Conservation (phyloP, 2,888 invertebrate species). For the Drosophila siamana region DNA sequence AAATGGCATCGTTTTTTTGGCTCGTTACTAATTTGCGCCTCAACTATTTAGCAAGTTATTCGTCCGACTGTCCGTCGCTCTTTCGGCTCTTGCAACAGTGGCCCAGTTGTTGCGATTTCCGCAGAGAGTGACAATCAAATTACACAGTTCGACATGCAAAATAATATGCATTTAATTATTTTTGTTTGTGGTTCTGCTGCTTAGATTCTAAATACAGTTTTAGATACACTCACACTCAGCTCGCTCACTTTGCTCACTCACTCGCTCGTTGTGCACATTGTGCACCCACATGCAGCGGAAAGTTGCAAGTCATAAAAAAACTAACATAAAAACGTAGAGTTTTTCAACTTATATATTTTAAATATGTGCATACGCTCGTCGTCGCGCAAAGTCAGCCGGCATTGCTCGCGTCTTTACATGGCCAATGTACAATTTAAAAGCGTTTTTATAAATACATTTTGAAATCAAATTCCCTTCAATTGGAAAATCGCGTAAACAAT, state of each 20-base stretch:
- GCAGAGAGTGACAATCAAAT: constrained; percentile 32
- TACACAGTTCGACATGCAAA: constrained; percentile 34
- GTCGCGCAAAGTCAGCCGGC: no score
- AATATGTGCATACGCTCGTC: constrained; percentile 12
- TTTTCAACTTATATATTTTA: background rate
- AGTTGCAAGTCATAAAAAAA: constrained; percentile 47
- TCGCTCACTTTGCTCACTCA: background rate
- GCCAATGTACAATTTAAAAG: no score
- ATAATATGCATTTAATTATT: no score
- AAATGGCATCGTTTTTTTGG: constrained; percentile 43
- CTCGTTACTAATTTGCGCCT: constrained; percentile 56
- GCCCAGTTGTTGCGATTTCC: constrained; percentile 28
- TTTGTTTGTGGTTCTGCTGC: no score
- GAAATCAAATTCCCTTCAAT: no score
- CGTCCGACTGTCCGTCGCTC: constrained; percentile 17
- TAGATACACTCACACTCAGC: no score
- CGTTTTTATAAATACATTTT: no score
- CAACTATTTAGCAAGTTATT: constrained; percentile 54
- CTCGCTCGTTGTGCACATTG: background rate
- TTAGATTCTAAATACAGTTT: constrained; percentile 47
- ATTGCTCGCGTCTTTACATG: constrained; percentile 3
- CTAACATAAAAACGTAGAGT: constrained; percentile 21
- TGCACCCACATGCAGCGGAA: constrained; percentile 34
- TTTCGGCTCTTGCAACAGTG: constrained; percentile 24
- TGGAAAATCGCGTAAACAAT: constrained; percentile 11